Percentiles rank a stretch among this genome's conserved stretches.
phyloP scores from a whole-genome alignment of 64 coral and sea anemone genomes.

The Porites lutea region DNA sequence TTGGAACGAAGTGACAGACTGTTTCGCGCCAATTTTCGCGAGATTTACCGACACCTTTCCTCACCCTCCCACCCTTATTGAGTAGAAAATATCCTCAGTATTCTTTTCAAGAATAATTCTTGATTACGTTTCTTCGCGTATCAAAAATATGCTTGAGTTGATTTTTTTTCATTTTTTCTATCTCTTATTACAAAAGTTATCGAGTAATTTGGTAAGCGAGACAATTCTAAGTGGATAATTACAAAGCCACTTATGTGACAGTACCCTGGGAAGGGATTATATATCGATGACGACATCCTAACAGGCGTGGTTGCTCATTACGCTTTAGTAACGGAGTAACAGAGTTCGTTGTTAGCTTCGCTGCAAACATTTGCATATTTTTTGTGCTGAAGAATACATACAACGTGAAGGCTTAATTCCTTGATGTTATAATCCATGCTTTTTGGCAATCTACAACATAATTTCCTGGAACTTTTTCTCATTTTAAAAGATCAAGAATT shows the following conservation, averaged over 20 bases:
- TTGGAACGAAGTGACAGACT: neutral
- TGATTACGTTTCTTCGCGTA: neutral
- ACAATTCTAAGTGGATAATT: neutral
- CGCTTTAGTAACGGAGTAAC: constrained; percentile 27
- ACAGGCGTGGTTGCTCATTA: constrained; percentile 6
- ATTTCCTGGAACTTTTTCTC: neutral
- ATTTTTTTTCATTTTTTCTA: no score
- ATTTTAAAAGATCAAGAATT: neutral
- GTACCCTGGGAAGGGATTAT: neutral
- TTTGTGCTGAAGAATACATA: neutral
- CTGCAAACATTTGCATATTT: constrained; percentile 21
- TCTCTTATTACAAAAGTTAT: no score
- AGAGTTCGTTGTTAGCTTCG: constrained; percentile 12
- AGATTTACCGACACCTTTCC: neutral
- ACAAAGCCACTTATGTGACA: neutral
- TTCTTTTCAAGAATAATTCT: neutral
- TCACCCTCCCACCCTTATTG: neutral
- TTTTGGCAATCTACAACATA: neutral
- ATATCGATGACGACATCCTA: neutral
- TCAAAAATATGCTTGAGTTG: neutral
- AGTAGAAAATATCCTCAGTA: neutral
- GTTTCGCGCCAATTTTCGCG: constrained; percentile 38
- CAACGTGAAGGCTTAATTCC: neutral
- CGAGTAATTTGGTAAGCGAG: neutral
- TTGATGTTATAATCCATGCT: neutral